Conservation (phyloP, 2,797 vertebrate genomes). For the Neosilurus mollespiculum region DNA sequence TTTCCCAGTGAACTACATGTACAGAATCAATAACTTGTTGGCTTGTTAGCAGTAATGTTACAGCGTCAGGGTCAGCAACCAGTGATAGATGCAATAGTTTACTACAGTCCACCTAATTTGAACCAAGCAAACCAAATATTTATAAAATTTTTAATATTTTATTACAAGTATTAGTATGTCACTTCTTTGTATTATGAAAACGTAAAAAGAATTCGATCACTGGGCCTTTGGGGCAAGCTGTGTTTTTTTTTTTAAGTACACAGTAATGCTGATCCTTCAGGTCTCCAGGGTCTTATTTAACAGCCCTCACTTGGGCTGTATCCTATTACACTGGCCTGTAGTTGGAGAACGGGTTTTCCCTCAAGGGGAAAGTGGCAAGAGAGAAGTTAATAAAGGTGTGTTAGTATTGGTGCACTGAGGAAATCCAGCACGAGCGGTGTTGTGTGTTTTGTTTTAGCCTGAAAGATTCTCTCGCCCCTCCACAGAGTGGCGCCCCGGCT, state of each 20-base stretch:
- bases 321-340: constrained; percentile 3
- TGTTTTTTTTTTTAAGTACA: background rate
- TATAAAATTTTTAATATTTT: background rate
- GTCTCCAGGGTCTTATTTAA: constrained; percentile 8
- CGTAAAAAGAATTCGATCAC: background rate
- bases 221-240: background rate
- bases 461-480: constrained; percentile 15
- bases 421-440: background rate
- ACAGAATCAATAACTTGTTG: background rate
- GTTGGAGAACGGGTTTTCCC: background rate
- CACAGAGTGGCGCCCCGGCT: constrained; percentile 95
- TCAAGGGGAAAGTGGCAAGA: constrained; percentile 2
- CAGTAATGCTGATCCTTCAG: background rate
- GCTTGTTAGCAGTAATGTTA: background rate
- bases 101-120: background rate
- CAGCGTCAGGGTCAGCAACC: background rate
- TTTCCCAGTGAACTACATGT: background rate
- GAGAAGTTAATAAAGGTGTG: constrained; percentile 4
- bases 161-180: background rate
- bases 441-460: constrained; percentile 28
- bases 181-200: background rate
- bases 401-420: background rate
- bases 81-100: background rate
- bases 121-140: background rate
- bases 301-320: constrained; percentile 1